Conservation (phyloP, 2,113 vertebrate genomes). For the Epinephelus moara region DNA sequence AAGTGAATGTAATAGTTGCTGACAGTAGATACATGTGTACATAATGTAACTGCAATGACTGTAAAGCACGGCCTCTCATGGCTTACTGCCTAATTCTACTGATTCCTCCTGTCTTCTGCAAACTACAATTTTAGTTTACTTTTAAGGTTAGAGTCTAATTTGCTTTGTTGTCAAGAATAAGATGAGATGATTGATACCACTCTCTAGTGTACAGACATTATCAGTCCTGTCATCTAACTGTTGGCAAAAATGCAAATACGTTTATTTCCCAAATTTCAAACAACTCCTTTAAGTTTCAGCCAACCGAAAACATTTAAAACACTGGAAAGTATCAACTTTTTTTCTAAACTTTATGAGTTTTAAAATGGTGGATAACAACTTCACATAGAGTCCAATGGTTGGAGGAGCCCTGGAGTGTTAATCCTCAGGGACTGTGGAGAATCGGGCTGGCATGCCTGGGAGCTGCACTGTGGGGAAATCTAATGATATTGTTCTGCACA, state of each 20-base stretch:
- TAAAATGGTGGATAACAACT: slow-evolving; percentile 32
- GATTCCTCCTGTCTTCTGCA: no score
- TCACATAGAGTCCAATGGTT: slow-evolving; percentile 26
- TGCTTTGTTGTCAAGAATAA: no score
- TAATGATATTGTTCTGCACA: slow-evolving; percentile 62
- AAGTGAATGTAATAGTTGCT: no score
- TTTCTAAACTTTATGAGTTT: slow-evolving; percentile 4
- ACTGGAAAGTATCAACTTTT: background rate
- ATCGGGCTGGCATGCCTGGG: slow-evolving; percentile 50
- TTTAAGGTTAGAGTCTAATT: no score
- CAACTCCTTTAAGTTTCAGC: background rate
- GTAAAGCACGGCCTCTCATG: no score
- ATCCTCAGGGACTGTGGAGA: slow-evolving; percentile 51
- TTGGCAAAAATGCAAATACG: background rate
- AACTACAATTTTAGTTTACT: no score
- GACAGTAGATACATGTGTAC: no score
- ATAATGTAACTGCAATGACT: no score
- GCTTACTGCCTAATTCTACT: no score
- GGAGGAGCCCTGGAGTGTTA: slow-evolving; percentile 41
- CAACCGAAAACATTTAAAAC: slow-evolving; percentile 10
- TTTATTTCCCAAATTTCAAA: background rate
- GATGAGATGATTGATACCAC: no score
- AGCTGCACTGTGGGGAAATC: slow-evolving; percentile 63
- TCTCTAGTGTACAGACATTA: no score
- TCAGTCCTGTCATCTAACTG: background rate